phyloP scores from a whole-genome alignment of 2,797 vertebrate species.

The Microctenopoma steveboyesi region DNA sequence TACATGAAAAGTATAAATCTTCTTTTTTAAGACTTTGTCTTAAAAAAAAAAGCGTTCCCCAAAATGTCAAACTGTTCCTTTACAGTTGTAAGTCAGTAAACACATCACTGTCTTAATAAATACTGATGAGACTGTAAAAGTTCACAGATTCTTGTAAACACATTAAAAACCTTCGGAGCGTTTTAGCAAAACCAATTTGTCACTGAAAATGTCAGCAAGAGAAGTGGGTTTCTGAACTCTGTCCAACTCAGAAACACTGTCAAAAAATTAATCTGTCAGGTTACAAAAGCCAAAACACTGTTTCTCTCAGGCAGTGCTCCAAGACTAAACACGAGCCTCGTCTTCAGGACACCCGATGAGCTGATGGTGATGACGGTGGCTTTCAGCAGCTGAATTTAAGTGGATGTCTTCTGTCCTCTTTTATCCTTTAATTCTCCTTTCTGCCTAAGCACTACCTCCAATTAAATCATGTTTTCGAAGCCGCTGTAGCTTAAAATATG shows the following conservation, averaged over 20 bases:
- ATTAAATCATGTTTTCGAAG: constrained; percentile 19
- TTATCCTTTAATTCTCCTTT: constrained; percentile 23
- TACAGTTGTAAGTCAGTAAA: neutral
- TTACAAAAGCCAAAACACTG: constrained; percentile 15
- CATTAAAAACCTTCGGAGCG: neutral
- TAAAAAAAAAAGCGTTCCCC: neutral
- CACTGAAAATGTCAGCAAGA: constrained; percentile 14
- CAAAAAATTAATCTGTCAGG: constrained; percentile 29
- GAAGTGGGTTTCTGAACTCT: constrained; percentile 22
- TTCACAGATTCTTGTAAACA: constrained; percentile 14
- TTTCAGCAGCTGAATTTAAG: constrained; percentile 3
- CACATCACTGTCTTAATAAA: neutral
- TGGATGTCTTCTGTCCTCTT: neutral
- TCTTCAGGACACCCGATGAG: constrained; percentile 29
- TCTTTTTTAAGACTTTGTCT: neutral
- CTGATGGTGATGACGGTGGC: neutral
- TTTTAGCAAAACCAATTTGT: constrained; percentile 20
- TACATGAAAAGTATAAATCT: neutral
- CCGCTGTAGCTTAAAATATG: constrained; percentile 13
- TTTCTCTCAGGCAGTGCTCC: neutral
- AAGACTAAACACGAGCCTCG: constrained; percentile 12
- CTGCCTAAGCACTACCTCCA: neutral
- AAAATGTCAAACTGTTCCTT: neutral
- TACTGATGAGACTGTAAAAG: neutral
- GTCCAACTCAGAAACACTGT: constrained; percentile 25